Evolutionary conservation across 2,113 vertebrate genomes (phyloP), one percentile per base, ranked within the genome.

Genomic region (Ailuropoda melanoleuca): DNA sequence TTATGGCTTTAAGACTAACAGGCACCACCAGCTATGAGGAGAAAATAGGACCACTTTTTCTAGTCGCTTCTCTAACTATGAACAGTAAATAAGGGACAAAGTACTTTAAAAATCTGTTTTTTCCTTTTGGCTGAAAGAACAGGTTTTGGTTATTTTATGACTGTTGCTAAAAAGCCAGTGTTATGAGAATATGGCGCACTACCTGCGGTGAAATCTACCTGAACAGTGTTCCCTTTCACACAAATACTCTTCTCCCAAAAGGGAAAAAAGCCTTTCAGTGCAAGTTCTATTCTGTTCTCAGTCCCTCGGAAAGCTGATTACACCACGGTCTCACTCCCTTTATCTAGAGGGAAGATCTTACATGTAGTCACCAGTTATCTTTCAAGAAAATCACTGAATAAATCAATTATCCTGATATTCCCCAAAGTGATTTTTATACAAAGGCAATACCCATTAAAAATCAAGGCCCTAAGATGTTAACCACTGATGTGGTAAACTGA

Each of bases 401-500:
- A 85, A 92, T n/a, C 50, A 94, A 77, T 88, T 50, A 82, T 58
- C 55, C 97, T 90, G 96, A 53, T 92, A 94, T 94, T 97, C 93
- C 93, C 80, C 70, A 97, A 97, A 84, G 80, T 96, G 93, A 96
- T 89, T 77, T 92, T 97, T 95, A 98, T 93, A 96, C 80, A 98
- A 96, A 98, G 86, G 91, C 93, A 98, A 97, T 23, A 97, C 55
- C 97, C 94, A 92, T 91, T 90, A 97, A 98, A 97, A 98, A 98
- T 97, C 87, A 98, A 98, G 98, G 96, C 77, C 95, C 56, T 93
- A 94, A 97, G 98, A 98, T 97, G 97, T 97, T 97, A 98, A 90
- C 88, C 96, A 97, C 97, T 97, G 82, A 92, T 46, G 94, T 97
- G 97, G 97, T 56, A 98, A 98, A 98, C 48, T 72, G 92, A 98